A percentile compares a stretch with the other conserved stretches of the same genome.
phyloP scores from a whole-genome alignment of 2,113 vertebrate genomes.

The Dipodomys merriami region DNA sequence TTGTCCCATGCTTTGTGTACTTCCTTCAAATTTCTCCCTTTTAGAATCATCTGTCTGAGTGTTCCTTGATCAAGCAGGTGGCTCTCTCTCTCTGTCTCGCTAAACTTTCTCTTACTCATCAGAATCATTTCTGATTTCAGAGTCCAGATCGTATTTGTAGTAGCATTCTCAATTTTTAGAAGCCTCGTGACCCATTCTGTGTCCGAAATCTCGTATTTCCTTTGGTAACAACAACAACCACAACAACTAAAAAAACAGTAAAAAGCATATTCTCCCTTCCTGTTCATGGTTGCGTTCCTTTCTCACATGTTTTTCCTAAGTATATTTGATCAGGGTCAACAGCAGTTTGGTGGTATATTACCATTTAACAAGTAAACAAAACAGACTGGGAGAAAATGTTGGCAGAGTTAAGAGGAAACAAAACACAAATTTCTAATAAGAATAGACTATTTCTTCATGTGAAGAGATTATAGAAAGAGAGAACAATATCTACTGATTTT shows the following conservation, averaged over 20 bases:
- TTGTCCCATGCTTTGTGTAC: neutral
- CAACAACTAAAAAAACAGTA: neutral
- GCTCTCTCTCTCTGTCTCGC: neutral
- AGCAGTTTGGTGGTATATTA: neutral
- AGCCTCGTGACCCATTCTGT: neutral
- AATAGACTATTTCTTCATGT: neutral
- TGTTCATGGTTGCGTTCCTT: neutral
- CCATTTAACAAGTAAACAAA: neutral
- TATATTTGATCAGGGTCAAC: neutral
- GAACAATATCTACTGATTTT: neutral
- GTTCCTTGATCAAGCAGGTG: neutral
- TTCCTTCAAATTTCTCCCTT: neutral
- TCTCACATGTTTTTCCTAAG: neutral
- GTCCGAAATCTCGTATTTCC: neutral
- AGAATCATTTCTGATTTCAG: neutral
- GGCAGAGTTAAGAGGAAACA: neutral
- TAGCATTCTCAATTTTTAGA: neutral
- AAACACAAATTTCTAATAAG: neutral
- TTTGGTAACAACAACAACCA: neutral
- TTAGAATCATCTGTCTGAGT: neutral
- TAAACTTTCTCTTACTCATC: neutral
- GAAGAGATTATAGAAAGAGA: neutral
- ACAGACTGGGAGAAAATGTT: neutral
- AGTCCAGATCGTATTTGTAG: neutral
- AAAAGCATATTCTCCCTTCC: rapidly evolving